Base-by-base conservation (phyloP, 2,113 vertebrate species). In the Emydura subglobosa region DNA sequence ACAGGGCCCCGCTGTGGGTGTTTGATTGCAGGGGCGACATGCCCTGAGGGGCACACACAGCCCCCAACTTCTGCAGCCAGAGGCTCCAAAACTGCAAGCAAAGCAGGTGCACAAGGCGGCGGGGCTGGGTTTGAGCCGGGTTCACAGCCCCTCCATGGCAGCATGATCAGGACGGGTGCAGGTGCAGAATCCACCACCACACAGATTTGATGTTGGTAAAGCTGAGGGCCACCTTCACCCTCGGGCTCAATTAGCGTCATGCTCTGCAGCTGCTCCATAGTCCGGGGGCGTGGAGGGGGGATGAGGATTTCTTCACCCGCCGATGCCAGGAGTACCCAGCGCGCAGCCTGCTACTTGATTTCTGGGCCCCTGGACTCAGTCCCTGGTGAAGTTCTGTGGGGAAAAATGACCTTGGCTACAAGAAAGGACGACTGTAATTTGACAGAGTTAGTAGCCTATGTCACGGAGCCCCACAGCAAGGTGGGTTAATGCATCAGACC, bases 381-480 rank as follows among this genome's bases (percentile, higher is more conserved):
- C 44, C 83, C 72, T 25, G 39, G 57, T 87, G 86, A 24, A 89
- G 25, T 65, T 80, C 59, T n/a, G 79, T 34, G 55, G 80, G 80
- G 50, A 44, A 86, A 82, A 80, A 44, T 1, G 7, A 16, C 94
- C 90, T 72, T 76, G 88, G 88, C 10, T 61, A 72, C 53, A 17
- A 10, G 80, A 44, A 80, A 83, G 89, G n/a, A 81, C 68, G 17
- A 86, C 92, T 93, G 79, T 88, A 91, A 59, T 51, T 47, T 91
- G 49, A 55, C 74, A 92, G 65, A 89, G 85, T 49, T 79, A 93
- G 74, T 87, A 93, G 90, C 91, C 42, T 82, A 76, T 84, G 95
- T 83, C 68, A 72, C 6, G 49, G 92, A 91, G 82, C 47, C 87
- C 84, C 68, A 94, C 72, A 80, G 81, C 19, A 87, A 93, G 82